Evolutionary conservation across 1,140 invertebrate species (phyloP), one percentile per base, ranked within the genome.

Genomic region (Scaptomyza pallida): DNA sequence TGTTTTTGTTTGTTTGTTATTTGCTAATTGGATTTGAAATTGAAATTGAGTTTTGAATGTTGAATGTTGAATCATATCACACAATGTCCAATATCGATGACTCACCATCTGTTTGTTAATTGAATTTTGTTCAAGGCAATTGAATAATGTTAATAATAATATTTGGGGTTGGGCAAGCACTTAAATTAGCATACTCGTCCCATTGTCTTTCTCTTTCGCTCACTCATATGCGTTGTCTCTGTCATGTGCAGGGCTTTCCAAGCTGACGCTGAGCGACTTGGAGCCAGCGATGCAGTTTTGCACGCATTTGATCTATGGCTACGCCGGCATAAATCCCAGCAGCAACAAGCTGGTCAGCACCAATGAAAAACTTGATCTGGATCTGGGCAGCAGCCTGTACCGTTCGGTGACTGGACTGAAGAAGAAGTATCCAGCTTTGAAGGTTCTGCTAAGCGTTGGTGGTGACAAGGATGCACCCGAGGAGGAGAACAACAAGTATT

Each of bases 281-380:
- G 94, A 95, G 64, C 93, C 94, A 1, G 95, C 95, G 0, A 90
- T 96, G 6, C 93, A 94, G 15, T 94, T 96, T 79, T 98, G 97
- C 92, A 96, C 96, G 0, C 97, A 98, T 90, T 82, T 98, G 47
- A 93, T 98, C 30, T 98, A 98, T 81, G 96, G 97, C 40, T 98
- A 95, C 85, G 96, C 96, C 10, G 95, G 80, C 45, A 94, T 98
- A n/a, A 94, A 96, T 74, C 92, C 94, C 10, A 93, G 94, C 15
- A 95, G 92, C 43, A 94, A 94, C 88, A 95, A 96, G 85, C 91
- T 95, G 68, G 91, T 94, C 4, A 93, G 95, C 4, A 91, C 95
- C 51, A 94, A 96, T 79, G 94, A 95, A 60, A 93, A 93, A 72
- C 90, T 96, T 6, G 96, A 97, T 75, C 91, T 94, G 35, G 94